Conservation (phyloP, 2,888 invertebrate genomes). For the Oxystoma pomonae region DNA sequence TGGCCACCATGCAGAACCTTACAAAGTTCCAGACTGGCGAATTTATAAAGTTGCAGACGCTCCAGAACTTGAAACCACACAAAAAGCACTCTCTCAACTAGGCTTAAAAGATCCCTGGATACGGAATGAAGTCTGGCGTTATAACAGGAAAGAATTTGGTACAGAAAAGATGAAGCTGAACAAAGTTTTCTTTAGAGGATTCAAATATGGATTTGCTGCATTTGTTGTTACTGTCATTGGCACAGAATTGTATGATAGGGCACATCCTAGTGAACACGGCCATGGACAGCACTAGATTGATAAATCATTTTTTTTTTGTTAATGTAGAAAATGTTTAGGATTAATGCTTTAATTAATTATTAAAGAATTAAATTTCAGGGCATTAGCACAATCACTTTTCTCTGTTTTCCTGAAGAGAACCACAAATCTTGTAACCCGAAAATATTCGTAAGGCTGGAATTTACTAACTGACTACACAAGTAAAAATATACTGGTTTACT, state of each 20-base stretch:
- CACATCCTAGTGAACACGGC: constrained; percentile 45
- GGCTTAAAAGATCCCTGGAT: constrained; percentile 86
- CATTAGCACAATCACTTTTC: no score
- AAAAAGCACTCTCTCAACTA: constrained; percentile 61
- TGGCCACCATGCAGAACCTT: constrained; percentile 53
- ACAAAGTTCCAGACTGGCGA: constrained; percentile 66
- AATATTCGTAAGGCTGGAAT: no score
- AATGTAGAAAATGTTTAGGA: not conserved
- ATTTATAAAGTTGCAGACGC: constrained; percentile 70
- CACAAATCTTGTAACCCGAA: no score
- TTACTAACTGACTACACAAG: no score
- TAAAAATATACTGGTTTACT: no score
- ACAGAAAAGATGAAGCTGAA: constrained; percentile 48
- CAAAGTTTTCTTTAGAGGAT: constrained; percentile 59
- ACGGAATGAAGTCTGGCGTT: constrained; percentile 85
- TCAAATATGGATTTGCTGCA: constrained; percentile 59
- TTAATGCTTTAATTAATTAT: no score
- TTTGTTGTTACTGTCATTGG: constrained; percentile 54
- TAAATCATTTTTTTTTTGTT: not conserved
- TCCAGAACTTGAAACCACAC: constrained; percentile 59
- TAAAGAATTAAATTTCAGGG: no score
- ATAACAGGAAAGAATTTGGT: constrained; percentile 57
- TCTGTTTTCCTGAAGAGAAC: no score
- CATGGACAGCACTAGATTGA: constrained; percentile 37
- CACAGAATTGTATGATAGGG: constrained; percentile 39